A percentile compares a stretch with the other conserved stretches of the same genome.
Conservation (phyloP, 2,888 invertebrate species). For the Autographa gamma region DNA sequence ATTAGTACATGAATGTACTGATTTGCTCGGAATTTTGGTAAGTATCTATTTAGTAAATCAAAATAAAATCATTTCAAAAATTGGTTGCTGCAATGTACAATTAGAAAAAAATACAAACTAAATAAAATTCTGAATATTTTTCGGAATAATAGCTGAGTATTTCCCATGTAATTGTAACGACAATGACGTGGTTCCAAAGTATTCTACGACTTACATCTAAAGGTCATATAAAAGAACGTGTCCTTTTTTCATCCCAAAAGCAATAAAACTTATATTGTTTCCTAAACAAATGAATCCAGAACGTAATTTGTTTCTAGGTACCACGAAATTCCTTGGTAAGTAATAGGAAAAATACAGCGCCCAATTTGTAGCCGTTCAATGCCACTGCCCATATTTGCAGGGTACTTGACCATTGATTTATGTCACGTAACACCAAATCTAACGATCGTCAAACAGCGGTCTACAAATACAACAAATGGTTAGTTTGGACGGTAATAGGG, state of each 20-base stretch:
- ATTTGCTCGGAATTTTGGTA: too few relatives aligned
- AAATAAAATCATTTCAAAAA: too few relatives aligned
- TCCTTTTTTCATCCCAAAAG: background rate
- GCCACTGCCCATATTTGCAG: constrained; percentile 26
- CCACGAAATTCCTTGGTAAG: background rate
- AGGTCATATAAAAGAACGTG: background rate
- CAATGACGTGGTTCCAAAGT: background rate
- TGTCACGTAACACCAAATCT: constrained; percentile 32
- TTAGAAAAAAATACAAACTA: too few relatives aligned
- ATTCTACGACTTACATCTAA: too few relatives aligned
- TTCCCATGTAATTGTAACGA: background rate
- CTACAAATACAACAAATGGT: constrained; percentile 33
- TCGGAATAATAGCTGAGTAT: too few relatives aligned
- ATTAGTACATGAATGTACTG: background rate
- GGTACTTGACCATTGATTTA: constrained; percentile 24
- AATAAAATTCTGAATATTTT: too few relatives aligned
- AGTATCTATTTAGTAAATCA: too few relatives aligned
- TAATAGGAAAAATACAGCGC: constrained; percentile 30
- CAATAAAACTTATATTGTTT: background rate
- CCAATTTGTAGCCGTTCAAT: constrained; percentile 18
- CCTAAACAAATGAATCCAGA: background rate
- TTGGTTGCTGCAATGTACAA: too few relatives aligned
- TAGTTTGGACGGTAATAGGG: background rate
- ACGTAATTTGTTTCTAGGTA: background rate
- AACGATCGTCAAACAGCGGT: constrained; percentile 42